Conservation (phyloP, 2,797 vertebrate species). For the Poecile montanus region DNA sequence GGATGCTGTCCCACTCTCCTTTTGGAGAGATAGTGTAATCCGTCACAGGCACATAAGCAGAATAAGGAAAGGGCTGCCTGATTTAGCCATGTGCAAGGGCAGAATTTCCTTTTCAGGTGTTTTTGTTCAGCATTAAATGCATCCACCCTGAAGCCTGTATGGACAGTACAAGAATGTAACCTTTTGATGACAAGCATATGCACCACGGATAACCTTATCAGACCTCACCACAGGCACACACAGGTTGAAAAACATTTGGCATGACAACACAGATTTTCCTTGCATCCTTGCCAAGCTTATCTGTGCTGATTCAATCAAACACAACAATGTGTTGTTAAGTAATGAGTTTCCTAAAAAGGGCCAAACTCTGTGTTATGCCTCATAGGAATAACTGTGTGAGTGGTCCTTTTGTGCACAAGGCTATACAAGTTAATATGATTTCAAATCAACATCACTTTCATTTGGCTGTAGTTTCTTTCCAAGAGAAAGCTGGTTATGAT, state of each 20-base stretch:
- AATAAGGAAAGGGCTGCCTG: background rate
- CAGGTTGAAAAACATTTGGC: constrained; percentile 53
- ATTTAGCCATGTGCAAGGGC: background rate
- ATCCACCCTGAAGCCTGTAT: background rate
- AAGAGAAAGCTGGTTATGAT: background rate
- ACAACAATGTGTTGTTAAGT: constrained; percentile 46
- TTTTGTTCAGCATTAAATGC: background rate
- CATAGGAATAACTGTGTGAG: constrained; percentile 30
- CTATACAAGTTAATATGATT: constrained; percentile 28
- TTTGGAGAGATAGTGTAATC: background rate
- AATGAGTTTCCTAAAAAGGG: constrained; percentile 44
- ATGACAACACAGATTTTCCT: background rate
- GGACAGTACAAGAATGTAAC: background rate
- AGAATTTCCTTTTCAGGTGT: background rate
- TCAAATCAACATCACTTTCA: background rate
- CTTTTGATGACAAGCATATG: constrained; percentile 21
- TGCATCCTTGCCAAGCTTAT: background rate
- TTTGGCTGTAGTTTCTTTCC: constrained; percentile 5
- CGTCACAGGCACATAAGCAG: background rate
- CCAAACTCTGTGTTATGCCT: constrained; percentile 27
- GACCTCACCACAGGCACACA: constrained; percentile 5
- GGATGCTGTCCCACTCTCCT: background rate
- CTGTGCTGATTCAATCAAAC: constrained; percentile 17
- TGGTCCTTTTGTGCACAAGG: constrained; percentile 19
- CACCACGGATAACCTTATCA: constrained; percentile 23